These are phyloP conservation scores for Anoncus sp. DNA, from an alignment of 2,888 invertebrate genomes.

Conservation along the genomic window DNA sequence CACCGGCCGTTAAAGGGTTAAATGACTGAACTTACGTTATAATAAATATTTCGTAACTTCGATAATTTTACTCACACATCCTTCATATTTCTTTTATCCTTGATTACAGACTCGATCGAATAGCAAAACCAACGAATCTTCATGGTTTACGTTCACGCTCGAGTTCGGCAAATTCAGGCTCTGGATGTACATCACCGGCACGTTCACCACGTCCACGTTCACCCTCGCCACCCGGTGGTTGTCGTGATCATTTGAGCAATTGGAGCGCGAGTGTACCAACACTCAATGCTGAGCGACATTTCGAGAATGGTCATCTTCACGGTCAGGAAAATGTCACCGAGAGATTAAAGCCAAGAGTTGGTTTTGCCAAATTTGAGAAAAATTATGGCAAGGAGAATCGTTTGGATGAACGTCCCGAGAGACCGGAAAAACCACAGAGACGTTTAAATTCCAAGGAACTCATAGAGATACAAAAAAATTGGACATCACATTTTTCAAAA, in stretches of 20 bases:
- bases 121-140: slow-evolving; percentile 83
- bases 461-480: slow-evolving; percentile 95
- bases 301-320: slow-evolving; percentile 79
- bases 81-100: slow-evolving; percentile 15
- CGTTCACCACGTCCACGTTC: slow-evolving; percentile 84
- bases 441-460: slow-evolving; percentile 93
- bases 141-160: slow-evolving; percentile 86
- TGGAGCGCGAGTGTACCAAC: slow-evolving; percentile 85
- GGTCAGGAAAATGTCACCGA: slow-evolving; percentile 81
- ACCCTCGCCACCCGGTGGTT: slow-evolving; percentile 79
- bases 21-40: no score
- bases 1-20: no score
- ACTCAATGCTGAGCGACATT: slow-evolving; percentile 82
- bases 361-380: slow-evolving; percentile 74
- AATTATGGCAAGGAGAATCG: slow-evolving; percentile 78
- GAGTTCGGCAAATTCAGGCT: slow-evolving; percentile 88
- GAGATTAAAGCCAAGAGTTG: slow-evolving; percentile 83
- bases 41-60: no score
- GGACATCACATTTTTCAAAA: slow-evolving; percentile 96
- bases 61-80: no score
- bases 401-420: slow-evolving; percentile 85
- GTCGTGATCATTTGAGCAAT: slow-evolving; percentile 84
- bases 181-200: slow-evolving; percentile 85
- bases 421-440: slow-evolving; percentile 93
- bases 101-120: slow-evolving; percentile 73